These are phyloP conservation scores for Sebastiscus tertius DNA, from an alignment of 2,797 vertebrate genomes.

Conservation along the genomic window DNA sequence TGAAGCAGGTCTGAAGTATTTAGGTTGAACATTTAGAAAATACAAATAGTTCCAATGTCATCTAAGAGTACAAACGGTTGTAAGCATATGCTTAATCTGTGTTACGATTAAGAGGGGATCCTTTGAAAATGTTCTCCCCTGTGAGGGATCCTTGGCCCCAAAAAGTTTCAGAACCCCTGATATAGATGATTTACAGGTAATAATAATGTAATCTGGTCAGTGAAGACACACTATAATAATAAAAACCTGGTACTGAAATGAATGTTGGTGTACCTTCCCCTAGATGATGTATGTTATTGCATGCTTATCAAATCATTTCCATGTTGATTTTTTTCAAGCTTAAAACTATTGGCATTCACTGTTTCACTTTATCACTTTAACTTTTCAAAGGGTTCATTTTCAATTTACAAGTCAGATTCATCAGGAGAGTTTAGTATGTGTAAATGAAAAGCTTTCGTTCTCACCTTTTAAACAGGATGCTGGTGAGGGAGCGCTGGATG, in stretches of 20 bases:
- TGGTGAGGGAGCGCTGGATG: conserved; percentile 91
- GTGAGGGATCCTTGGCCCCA: no score
- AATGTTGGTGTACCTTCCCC: background rate
- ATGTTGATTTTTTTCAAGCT: background rate
- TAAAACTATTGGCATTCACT: background rate
- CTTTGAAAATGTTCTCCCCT: no score
- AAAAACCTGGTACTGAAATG: background rate
- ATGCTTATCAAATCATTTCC: background rate
- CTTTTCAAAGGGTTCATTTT: background rate
- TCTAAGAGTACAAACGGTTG: no score
- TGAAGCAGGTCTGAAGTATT: no score
- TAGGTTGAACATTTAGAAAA: no score
- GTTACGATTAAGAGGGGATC: no score
- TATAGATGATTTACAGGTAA: no score
- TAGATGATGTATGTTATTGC: background rate
- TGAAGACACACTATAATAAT: background rate
- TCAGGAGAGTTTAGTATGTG: background rate
- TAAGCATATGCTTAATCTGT: no score
- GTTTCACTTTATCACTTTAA: background rate
- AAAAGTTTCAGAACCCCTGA: no score
- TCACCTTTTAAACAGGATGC: conserved; percentile 94
- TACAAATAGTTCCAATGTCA: no score
- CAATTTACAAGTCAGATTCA: background rate
- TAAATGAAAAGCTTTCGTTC: conserved; percentile 33
- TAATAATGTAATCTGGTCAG: background rate